phyloP scores from a whole-genome alignment of 2,888 invertebrate genomes.

The Rhyacophila evoluta region DNA sequence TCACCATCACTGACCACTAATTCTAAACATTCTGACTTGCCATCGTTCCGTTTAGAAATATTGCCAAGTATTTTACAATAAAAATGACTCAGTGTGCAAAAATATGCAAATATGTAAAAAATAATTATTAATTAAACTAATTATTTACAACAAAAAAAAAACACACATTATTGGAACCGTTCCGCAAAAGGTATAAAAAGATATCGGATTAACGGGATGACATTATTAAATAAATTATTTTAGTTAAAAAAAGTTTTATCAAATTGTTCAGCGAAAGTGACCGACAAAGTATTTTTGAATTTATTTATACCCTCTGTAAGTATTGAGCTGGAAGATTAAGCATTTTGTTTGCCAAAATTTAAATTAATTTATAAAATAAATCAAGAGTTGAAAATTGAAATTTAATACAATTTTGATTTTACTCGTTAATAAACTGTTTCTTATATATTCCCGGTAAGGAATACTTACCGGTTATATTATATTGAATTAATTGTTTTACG shows the following conservation, averaged over 20 bases:
- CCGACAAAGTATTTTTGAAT: no score
- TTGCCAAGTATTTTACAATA: slow-evolving; percentile 35
- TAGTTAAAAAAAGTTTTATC: slow-evolving; percentile 3
- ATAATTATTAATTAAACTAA: slow-evolving; percentile 34
- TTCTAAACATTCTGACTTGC: slow-evolving; percentile 17
- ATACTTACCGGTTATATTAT: not conserved
- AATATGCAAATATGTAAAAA: slow-evolving; percentile 43
- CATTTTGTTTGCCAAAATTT: no score
- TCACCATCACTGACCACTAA: not conserved
- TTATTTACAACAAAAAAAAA: slow-evolving; percentile 46
- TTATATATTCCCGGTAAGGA: not conserved
- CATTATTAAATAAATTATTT: slow-evolving; percentile 39
- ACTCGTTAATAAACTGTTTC: no score
- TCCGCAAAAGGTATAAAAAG: slow-evolving; percentile 26
- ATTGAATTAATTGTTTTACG: not conserved
- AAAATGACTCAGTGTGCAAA: slow-evolving; percentile 49
- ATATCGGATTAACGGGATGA: slow-evolving; percentile 6
- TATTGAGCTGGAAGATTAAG: no score
- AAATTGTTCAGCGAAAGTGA: slow-evolving; percentile 20
- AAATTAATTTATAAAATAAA: no score
- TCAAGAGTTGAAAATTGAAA: no score
- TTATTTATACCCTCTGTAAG: no score
- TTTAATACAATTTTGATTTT: no score
- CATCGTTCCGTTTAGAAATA: slow-evolving; percentile 28
- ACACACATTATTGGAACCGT: slow-evolving; percentile 32